Conservation (phyloP, 2,888 invertebrate genomes). For the Andricus curvator region DNA sequence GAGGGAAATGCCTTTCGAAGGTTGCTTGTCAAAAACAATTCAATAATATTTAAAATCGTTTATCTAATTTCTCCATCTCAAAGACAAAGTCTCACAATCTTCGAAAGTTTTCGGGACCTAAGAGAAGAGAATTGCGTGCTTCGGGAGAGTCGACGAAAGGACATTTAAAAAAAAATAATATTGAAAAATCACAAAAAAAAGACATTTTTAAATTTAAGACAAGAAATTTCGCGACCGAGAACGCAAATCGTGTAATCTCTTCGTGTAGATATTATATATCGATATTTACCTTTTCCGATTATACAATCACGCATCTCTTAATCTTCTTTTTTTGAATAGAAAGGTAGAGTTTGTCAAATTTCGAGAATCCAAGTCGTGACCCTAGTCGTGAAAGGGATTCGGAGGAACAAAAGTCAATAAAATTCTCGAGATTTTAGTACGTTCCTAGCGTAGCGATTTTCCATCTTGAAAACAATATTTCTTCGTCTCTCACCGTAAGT, state of each 20-base stretch:
- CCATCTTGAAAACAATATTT: neutral
- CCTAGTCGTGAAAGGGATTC: neutral
- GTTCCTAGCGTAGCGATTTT: slow-evolving; percentile 32
- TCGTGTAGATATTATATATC: slow-evolving; percentile 7
- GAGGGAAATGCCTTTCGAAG: slow-evolving; percentile 53
- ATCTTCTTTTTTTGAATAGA: neutral
- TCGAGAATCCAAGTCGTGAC: slow-evolving; percentile 17
- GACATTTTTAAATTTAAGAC: neutral
- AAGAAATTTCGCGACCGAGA: slow-evolving; percentile 14
- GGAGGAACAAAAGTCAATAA: slow-evolving; percentile 29
- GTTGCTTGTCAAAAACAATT: neutral
- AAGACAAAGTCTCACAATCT: slow-evolving; percentile 14
- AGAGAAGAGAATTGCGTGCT: slow-evolving; percentile 32
- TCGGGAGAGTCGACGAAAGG: slow-evolving; percentile 8
- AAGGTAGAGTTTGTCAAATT: slow-evolving; percentile 4
- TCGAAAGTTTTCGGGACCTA: slow-evolving; percentile 32
- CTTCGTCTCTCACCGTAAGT: slow-evolving; percentile 42
- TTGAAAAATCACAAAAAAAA: neutral
- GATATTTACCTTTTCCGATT: slow-evolving; percentile 21
- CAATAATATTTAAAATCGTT: neutral
- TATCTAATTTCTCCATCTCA: neutral
- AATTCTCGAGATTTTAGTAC: slow-evolving; percentile 32
- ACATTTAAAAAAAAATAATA: neutral
- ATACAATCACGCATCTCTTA: slow-evolving; percentile 22
- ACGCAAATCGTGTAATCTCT: slow-evolving; percentile 17